A percentile compares a stretch with the other conserved stretches of the same genome.
Conservation (phyloP, 1,140 invertebrate genomes). For the Drosophila obscura region DNA sequence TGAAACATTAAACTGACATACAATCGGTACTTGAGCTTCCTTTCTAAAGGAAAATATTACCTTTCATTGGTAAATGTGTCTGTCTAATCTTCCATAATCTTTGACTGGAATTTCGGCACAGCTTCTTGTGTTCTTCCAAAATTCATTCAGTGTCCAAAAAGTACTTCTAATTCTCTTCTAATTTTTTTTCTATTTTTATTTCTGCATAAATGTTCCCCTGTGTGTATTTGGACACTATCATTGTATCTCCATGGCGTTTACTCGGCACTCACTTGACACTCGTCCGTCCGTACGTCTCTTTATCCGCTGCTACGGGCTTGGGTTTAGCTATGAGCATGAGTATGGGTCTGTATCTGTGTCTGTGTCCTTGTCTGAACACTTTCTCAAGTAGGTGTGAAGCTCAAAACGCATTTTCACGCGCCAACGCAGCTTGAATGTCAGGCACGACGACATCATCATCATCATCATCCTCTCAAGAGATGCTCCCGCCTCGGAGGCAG, state of each 20-base stretch:
- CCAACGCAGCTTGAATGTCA: conserved; percentile 74
- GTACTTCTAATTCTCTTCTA: too few relatives aligned
- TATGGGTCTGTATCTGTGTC: conserved; percentile 14
- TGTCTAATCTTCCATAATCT: too few relatives aligned
- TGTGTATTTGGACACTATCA: conserved; percentile 3
- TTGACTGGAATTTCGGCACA: too few relatives aligned
- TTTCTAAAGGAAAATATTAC: too few relatives aligned
- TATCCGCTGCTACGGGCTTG: too few relatives aligned
- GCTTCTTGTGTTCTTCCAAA: too few relatives aligned
- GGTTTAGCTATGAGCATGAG: not conserved
- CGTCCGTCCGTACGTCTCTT: not conserved
- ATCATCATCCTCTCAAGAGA: conserved; percentile 31
- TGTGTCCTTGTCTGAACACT: conserved; percentile 24
- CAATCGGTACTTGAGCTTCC: too few relatives aligned
- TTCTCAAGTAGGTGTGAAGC: conserved; percentile 75
- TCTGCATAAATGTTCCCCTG: too few relatives aligned
- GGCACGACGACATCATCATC: conserved; percentile 31
- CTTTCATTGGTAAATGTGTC: too few relatives aligned
- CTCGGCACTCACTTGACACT: conserved; percentile 46
- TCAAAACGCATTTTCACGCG: conserved; percentile 81
- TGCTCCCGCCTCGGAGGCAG: conserved; percentile 16
- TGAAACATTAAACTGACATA: too few relatives aligned
- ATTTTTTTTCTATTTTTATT: too few relatives aligned
- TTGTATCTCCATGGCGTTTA: conserved; percentile 25
- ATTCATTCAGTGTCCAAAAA: too few relatives aligned